phyloP scores from a whole-genome alignment of 2,797 vertebrate species.

The Petrocephalus sullivani region DNA sequence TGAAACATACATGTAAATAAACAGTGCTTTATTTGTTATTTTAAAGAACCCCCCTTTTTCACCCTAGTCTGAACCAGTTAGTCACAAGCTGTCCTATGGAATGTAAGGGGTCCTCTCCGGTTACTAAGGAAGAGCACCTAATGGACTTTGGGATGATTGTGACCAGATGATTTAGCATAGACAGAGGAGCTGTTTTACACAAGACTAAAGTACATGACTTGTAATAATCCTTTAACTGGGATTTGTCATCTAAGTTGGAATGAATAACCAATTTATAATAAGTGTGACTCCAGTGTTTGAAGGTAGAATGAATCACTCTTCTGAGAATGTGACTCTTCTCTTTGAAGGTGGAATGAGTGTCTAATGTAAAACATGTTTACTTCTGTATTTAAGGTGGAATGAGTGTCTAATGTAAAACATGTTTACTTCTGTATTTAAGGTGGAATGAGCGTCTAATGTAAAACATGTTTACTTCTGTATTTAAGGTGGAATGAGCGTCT shows the following conservation, averaged over 20 bases:
- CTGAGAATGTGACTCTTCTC: not conserved
- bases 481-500: not conserved
- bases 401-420: not conserved
- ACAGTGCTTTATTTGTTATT: not conserved
- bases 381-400: too few species aligned
- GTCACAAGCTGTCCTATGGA: not conserved
- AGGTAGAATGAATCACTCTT: not conserved
- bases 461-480: too few species aligned
- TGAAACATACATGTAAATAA: not conserved
- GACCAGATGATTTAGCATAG: not conserved
- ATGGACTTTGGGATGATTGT: not conserved
- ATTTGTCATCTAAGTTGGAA: not conserved
- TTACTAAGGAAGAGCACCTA: not conserved
- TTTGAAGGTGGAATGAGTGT: not conserved
- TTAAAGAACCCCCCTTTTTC: not conserved
- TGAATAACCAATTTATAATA: not conserved
- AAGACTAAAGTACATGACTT: not conserved
- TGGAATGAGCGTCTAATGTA: too few species aligned
- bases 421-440: too few species aligned
- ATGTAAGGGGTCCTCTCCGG: not conserved
- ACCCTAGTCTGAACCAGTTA: not conserved
- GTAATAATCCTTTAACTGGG: not conserved
- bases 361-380: not conserved
- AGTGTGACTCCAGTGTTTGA: not conserved
- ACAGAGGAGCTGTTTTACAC: not conserved